Evolutionary conservation across 1,140 invertebrate species (phyloP), one percentile per base, ranked within the genome.

Genomic region (Papilio machaon): DNA sequence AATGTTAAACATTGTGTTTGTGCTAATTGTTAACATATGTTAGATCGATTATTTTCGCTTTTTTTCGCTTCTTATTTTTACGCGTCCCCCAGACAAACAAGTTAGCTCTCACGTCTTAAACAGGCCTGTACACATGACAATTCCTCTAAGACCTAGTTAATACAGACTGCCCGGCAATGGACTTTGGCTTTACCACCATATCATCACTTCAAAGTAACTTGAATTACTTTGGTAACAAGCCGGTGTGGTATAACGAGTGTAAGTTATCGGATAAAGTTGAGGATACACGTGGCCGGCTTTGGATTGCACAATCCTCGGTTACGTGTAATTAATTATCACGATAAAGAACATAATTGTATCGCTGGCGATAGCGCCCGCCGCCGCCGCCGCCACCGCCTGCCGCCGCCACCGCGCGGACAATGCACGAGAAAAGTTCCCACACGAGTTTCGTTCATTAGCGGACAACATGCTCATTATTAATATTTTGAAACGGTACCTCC

Each of bases 401-500:
- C 84, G 85, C 81, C 78, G 52, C 75, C 90, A 84, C 81, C 54
- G 54, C 85, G 64, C 64, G 23, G 64, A 35, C 64, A 70, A 35
- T 35, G 76, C 80, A 35, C 84, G 83, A 83, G 82, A 86, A 80
- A 38, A 15, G 80, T 85, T 92, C 90, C 87, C 91, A 91, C 88
- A 88, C 81, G 82, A 82, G 84, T 86, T 86, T 80, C 85, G 84
- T 89, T 91, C 91, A 89, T 91, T 92, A 92, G 88, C 89, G 87
- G 85, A 85, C 85, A 81, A 80, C 81, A 82, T 84, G 85, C 87
- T 87, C 87, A 88, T 90, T 92, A 93, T 91, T 93, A 92, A 90
- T 92, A 93, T 91, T 91, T 89, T 85, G 89, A 88, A 93, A 93
- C 91, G 91, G 91, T 93, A 93, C 58, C 77, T 86, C 83, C 82